phyloP scores from a whole-genome alignment of 2,797 vertebrate genomes.

The Dendrocincla tyrannina region DNA sequence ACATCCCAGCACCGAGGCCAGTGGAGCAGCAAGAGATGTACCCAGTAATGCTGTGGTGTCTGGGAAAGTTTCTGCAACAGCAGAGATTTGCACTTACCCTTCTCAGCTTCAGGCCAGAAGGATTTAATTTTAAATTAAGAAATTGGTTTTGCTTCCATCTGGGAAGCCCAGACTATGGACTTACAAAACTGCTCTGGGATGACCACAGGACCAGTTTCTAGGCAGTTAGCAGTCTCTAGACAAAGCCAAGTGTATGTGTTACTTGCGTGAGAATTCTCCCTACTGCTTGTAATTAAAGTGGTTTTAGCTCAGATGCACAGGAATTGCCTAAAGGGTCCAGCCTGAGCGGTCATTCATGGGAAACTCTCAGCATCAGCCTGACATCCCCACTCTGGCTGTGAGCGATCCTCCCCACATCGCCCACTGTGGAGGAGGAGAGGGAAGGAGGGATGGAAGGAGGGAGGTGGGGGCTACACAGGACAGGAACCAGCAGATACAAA shows the following conservation, averaged over 20 bases:
- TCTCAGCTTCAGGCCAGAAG: background rate
- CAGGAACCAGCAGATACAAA: background rate
- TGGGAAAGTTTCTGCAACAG: background rate
- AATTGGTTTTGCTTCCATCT: background rate
- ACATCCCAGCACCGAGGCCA: accelerated
- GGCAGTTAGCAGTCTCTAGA: background rate
- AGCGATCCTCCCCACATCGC: accelerated
- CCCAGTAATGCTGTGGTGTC: accelerated
- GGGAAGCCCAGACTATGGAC: background rate
- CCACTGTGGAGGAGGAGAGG: background rate
- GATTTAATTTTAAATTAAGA: background rate
- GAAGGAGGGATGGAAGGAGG: background rate
- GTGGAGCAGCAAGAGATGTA: background rate
- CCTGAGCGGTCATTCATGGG: background rate
- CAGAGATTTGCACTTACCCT: background rate
- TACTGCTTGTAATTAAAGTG: background rate
- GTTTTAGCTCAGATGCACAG: background rate
- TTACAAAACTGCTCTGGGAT: background rate
- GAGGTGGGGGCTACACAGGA: background rate
- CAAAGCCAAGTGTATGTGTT: background rate
- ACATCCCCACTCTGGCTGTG: accelerated
- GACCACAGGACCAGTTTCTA: background rate
- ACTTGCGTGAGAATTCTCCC: background rate
- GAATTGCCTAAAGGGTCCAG: background rate
- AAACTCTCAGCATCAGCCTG: background rate